Percentiles rank a stretch among this genome's conserved stretches.
phyloP scores from a whole-genome alignment of 2,797 vertebrate genomes.

The Fratercula arctica region DNA sequence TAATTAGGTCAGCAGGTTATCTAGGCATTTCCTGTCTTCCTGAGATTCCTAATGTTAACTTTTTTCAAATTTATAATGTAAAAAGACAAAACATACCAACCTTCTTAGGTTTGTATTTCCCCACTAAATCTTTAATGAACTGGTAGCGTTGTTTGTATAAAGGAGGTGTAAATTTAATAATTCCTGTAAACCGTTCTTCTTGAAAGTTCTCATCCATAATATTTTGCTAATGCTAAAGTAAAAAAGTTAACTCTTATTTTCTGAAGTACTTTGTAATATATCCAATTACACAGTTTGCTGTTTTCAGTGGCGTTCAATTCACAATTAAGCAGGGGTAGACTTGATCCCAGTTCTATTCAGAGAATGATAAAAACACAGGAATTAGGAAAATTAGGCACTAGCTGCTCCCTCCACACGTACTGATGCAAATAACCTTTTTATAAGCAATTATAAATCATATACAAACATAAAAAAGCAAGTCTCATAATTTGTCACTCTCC shows the following conservation, averaged over 20 bases:
- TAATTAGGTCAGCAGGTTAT: neutral
- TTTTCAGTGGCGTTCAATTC: neutral
- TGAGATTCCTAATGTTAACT: neutral
- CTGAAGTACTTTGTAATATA: neutral
- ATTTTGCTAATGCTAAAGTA: neutral
- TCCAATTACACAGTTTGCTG: neutral
- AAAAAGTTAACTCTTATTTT: neutral
- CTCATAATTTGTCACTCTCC: neutral
- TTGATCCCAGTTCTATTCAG: neutral
- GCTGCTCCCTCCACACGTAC: neutral
- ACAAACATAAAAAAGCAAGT: neutral
- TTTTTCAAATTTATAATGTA: neutral
- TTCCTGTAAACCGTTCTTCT: slow-evolving; percentile 9
- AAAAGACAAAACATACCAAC: slow-evolving; percentile 69
- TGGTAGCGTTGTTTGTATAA: slow-evolving; percentile 87
- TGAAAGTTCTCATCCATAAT: slow-evolving; percentile 35
- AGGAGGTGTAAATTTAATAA: slow-evolving; percentile 83
- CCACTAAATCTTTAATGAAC: slow-evolving; percentile 86
- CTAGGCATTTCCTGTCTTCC: neutral
- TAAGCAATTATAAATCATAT: neutral
- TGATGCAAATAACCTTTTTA: neutral
- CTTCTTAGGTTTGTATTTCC: slow-evolving; percentile 83
- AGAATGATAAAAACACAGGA: neutral
- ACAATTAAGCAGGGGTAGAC: neutral
- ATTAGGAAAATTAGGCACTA: neutral